These are phyloP conservation scores for Syrrhaptes paradoxus DNA, from an alignment of 2,113 vertebrate genomes.

Conservation along the genomic window DNA sequence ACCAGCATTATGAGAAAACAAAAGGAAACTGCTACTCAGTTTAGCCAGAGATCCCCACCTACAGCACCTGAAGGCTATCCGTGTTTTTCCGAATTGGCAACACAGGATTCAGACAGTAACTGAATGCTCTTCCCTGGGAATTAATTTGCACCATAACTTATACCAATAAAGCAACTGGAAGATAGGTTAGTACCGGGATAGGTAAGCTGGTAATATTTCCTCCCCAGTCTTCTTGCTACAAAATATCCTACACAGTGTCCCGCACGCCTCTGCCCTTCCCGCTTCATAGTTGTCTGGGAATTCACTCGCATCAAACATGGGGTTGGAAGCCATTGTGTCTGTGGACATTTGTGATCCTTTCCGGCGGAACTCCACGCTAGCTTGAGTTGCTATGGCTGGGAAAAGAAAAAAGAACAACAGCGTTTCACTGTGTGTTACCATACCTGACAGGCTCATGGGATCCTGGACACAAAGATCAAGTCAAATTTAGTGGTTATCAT, in stretches of 20 bases:
- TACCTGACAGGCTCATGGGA: conserved; percentile 80
- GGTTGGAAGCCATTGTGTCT: conserved; percentile 92
- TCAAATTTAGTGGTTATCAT: conserved; percentile 75
- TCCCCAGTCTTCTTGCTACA: conserved; percentile 99
- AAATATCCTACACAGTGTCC: conserved; percentile 95
- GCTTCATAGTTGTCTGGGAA: conserved; percentile 97
- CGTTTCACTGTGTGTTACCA: conserved; percentile 58
- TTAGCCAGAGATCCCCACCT: neutral
- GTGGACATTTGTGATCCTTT: conserved; percentile 96
- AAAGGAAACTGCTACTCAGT: neutral
- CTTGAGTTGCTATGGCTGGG: conserved; percentile 91
- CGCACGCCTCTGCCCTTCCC: conserved; percentile 93
- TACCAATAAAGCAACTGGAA: conserved; percentile 59
- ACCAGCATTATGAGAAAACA: neutral
- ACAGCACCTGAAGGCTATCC: neutral
- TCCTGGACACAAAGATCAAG: conserved; percentile 92
- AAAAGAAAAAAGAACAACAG: conserved; percentile 62
- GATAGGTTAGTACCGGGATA: conserved; percentile 88
- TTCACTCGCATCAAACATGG: conserved; percentile 89
- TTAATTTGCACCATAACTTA: neutral
- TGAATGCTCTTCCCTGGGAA: neutral
- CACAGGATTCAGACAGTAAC: neutral
- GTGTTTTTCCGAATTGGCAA: neutral
- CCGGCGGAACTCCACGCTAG: conserved; percentile 89
- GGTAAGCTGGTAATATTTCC: conserved; percentile 94